A percentile compares a stretch with the other conserved stretches of the same genome.
Conservation (phyloP, 2,797 vertebrate genomes). For the Haliaeetus vocifer region DNA sequence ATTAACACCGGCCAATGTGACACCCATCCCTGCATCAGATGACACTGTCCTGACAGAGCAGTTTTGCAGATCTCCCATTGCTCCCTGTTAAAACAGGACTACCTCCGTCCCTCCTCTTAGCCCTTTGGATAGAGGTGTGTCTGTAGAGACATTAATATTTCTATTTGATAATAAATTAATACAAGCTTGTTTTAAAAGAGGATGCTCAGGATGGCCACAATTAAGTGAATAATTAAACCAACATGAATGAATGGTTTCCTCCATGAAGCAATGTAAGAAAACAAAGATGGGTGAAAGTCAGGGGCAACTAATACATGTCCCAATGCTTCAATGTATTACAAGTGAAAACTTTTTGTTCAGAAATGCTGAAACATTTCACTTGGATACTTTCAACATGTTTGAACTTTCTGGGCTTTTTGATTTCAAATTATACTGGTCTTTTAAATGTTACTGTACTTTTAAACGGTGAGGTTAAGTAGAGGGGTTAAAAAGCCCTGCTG, state of each 20-base stretch:
- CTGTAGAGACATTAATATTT: not conserved
- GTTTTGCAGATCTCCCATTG: not conserved
- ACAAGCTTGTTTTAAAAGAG: not conserved
- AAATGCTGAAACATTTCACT: not conserved
- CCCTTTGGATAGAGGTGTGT: not conserved
- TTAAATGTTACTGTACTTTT: not conserved
- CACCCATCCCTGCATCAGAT: not conserved
- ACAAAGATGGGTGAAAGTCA: not conserved
- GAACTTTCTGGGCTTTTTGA: not conserved
- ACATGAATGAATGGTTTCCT: not conserved
- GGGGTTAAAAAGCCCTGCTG: not conserved
- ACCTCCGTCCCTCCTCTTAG: not conserved
- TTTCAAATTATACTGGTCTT: not conserved
- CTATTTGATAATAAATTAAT: not conserved
- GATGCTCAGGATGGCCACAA: not conserved
- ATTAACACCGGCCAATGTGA: not conserved
- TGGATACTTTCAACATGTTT: not conserved
- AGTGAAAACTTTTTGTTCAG: not conserved
- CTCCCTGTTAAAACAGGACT: not conserved
- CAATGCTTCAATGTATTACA: not conserved
- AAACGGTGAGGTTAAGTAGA: not conserved
- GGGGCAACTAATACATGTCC: not conserved
- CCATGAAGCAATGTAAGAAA: rapidly evolving
- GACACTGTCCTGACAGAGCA: not conserved
- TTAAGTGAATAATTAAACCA: not conserved